A percentile compares a stretch with the other conserved stretches of the same genome.
phyloP scores from a whole-genome alignment of 2,797 vertebrate genomes.

The Fringilla coelebs region DNA sequence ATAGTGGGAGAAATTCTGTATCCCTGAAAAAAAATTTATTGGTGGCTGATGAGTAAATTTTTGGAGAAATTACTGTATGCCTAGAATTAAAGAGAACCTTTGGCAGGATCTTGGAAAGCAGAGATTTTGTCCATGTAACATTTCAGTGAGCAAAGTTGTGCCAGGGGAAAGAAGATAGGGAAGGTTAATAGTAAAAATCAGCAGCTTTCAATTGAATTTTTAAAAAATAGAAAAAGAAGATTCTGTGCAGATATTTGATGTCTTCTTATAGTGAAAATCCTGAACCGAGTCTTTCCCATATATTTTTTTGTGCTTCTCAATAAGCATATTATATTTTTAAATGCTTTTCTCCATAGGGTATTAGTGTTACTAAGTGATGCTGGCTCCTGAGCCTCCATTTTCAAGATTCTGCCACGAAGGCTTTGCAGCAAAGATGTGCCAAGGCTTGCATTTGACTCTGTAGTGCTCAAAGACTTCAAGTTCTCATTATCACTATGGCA shows the following conservation, averaged over 20 bases:
- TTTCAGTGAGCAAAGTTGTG: not conserved
- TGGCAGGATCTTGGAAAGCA: not conserved
- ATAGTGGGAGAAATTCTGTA: not conserved
- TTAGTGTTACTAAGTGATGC: not conserved
- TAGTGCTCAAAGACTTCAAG: conserved; percentile 22
- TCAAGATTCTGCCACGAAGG: not conserved
- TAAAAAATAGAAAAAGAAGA: not conserved
- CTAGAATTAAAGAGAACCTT: not conserved
- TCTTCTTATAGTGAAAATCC: not conserved
- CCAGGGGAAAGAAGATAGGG: not conserved
- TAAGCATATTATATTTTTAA: not conserved
- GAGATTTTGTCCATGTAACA: not conserved
- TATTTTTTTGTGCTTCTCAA: not conserved
- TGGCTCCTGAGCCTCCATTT: not conserved
- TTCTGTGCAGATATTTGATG: not conserved
- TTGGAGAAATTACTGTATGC: not conserved
- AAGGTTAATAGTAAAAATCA: not conserved
- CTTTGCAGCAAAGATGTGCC: conserved; percentile 16
- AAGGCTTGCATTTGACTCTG: conserved; percentile 18
- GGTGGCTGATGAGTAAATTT: not conserved
- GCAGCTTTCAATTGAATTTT: not conserved
- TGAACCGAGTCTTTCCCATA: not conserved
- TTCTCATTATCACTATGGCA: conserved; percentile 62
- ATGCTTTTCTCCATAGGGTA: not conserved
- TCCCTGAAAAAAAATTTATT: not conserved